Base-by-base conservation (phyloP, 2,797 vertebrate genomes). In the Clarias fuscus region DNA sequence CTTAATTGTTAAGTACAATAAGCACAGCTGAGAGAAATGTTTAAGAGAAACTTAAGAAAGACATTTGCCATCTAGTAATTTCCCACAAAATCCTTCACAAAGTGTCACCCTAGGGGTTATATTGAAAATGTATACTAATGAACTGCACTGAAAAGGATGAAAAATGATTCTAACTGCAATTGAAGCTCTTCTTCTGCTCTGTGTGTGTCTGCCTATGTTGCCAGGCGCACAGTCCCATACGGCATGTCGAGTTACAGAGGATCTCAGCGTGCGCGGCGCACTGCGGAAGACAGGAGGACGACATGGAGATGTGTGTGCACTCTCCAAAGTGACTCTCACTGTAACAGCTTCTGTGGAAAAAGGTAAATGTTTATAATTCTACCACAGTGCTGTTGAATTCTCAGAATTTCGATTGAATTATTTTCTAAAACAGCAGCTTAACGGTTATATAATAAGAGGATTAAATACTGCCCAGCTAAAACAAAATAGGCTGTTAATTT, bases 171-270 rank as follows among this genome's bases (percentile, higher is more conserved):
- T 81, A 18, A n/a, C 30, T 40, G 22, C 24, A 20, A 77, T 22
- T 27, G 8, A 81, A 2, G 22, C 62, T 58, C 27, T n/a, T 40
- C 40, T 58, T 6, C 18, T n/a, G 18, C 27, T 33, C 18, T 71
- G 15, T 68, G 8, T 58, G 75, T 61, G 5, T 13, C 1, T 70
- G 22, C 77, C 5, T 88, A 70, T 83, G n/a, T 90, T 91, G 89
- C 86, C 92, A 99, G 98, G 91, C 96, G 92, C 88, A 97, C 95
- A 3, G 96, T 98, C 75, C 97, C 96, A 0, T 98, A 98, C 73
- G 98, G 97, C n/a, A 91, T 99, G 89, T 97, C 97, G 85, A 97
- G 93, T 93, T 96, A 96, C 93, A 94, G 94, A 90, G 94, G 95
- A 75, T 92, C 92, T 48, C 92, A 93, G 83, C 95, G 97, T 37